A percentile compares a stretch with the other conserved stretches of the same genome.
These are phyloP conservation scores for Nysson spinosus DNA, from an alignment of 2,888 invertebrate species.

Conservation along the genomic window DNA sequence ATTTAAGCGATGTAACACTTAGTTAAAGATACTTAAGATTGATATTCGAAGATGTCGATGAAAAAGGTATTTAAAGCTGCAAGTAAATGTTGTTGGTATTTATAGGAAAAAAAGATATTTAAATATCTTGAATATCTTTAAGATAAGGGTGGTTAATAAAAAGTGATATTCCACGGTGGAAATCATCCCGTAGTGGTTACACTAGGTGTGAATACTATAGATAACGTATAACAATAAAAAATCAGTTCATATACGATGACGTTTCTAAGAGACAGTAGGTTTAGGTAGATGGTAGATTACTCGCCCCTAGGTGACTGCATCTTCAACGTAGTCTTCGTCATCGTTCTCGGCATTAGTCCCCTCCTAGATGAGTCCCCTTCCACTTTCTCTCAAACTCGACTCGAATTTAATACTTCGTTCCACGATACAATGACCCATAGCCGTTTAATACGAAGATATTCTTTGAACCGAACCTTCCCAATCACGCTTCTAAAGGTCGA, in stretches of 20 bases:
- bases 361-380: constrained; percentile 66
- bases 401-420: constrained; percentile 44
- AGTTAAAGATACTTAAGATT: too few relatives aligned
- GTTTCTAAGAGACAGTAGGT: constrained; percentile 75
- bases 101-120: background rate
- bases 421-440: constrained; percentile 53
- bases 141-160: background rate
- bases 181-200: constrained; percentile 47
- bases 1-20: too few relatives aligned
- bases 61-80: too few relatives aligned
- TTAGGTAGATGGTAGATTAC: constrained; percentile 77
- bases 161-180: background rate
- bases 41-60: too few relatives aligned
- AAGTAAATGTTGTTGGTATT: too few relatives aligned
- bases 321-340: constrained; percentile 73
- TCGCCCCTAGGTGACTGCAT: constrained; percentile 76
- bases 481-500: background rate
- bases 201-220: constrained; percentile 52
- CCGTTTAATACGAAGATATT: constrained; percentile 39
- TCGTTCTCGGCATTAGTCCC: constrained; percentile 71
- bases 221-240: constrained; percentile 62
- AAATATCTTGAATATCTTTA: background rate
- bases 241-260: constrained; percentile 71
- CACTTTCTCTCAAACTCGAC: constrained; percentile 64
- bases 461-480: too few relatives aligned